Evolutionary conservation across 2,113 vertebrate genomes (phyloP).

Genomic region (Lepus timidus): DNA sequence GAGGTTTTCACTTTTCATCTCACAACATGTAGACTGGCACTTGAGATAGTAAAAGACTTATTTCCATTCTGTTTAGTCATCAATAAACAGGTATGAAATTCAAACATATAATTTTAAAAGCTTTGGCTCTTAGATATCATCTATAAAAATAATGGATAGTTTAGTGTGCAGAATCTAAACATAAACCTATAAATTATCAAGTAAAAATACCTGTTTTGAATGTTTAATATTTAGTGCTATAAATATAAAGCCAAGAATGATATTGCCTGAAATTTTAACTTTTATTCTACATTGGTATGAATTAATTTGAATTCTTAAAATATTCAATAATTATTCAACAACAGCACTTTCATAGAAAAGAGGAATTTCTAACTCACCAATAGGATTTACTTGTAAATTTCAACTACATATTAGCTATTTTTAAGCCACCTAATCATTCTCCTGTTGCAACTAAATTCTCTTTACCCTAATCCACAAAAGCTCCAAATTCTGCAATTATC

Average conservation of each 20-base stretch:
- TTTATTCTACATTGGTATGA: conserved; percentile 16
- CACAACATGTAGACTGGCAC: not conserved
- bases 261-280: conserved; percentile 34
- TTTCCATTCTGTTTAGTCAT: conserved; percentile 12
- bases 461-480: not conserved
- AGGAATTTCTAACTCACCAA: not conserved
- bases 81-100: not conserved
- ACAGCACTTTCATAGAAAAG: not conserved
- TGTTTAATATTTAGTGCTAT: not conserved
- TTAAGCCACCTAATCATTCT: not conserved
- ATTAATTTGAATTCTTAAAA: conserved; percentile 49
- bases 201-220: conserved; percentile 24
- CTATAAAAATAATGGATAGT: conserved; percentile 20
- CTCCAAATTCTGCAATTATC: conserved; percentile 30
- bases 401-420: not conserved
- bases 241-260: not conserved
- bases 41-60: conserved; percentile 24
- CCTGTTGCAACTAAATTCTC: not conserved
- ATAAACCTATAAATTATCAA: not conserved
- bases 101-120: not conserved
- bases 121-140: not conserved
- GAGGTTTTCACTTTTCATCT: conserved; percentile 15
- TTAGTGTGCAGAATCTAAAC: conserved; percentile 10
- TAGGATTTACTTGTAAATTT: not conserved
- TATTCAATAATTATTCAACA: not conserved